Evolutionary conservation across 2,797 vertebrate species (phyloP).

Genomic region (Propithecus deckenii): DNA sequence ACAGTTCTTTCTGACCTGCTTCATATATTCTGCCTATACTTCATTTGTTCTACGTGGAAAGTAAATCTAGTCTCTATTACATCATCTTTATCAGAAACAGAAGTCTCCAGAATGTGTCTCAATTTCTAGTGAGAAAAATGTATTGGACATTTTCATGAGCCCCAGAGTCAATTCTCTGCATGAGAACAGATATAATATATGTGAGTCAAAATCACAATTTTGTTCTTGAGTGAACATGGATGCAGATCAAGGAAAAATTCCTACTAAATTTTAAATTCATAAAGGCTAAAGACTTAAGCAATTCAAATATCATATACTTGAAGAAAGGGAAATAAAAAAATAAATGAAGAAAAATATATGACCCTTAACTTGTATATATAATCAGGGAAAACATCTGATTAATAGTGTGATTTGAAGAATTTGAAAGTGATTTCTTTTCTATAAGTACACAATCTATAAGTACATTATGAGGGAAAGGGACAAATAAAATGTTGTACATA

Average conservation of each 20-base stretch:
- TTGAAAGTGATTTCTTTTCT: slow-evolving; percentile 3
- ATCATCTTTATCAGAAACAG: not conserved
- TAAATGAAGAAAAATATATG: not conserved
- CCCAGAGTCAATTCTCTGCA: not conserved
- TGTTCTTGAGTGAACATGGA: not conserved
- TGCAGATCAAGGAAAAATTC: not conserved
- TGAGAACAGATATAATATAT: not conserved
- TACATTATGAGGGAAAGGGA: not conserved
- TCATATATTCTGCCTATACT: not conserved
- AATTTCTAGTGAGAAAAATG: not conserved
- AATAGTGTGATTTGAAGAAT: not conserved
- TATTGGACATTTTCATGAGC: not conserved
- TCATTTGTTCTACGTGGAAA: not conserved
- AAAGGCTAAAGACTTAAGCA: not conserved
- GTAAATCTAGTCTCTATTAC: not conserved
- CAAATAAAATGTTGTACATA: not conserved
- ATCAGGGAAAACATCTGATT: not conserved
- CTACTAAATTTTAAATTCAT: not conserved
- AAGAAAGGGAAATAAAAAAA: not conserved
- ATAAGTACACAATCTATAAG: not conserved
- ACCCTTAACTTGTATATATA: not conserved
- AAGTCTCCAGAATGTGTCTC: not conserved
- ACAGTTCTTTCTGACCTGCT: not conserved
- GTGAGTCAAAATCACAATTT: not conserved
- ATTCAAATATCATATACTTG: not conserved